Base-by-base conservation (phyloP, 2,888 invertebrate species). In the Scelioninae gen. 1 region DNA sequence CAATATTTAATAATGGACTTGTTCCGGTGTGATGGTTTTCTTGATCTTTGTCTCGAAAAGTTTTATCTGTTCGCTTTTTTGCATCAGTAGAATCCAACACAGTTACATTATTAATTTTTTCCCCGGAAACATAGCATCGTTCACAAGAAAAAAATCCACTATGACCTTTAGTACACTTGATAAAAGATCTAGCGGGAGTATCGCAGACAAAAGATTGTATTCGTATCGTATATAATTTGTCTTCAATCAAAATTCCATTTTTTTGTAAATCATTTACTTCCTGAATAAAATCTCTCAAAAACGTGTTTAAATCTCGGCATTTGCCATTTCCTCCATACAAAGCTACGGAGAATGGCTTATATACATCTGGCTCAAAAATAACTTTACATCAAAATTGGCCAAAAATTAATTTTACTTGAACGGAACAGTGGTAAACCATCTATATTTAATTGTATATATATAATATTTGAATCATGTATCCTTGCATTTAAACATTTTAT, bases 121-220 rank as follows among this genome's bases (percentile, higher is more conserved):
- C 15, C 31, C 85, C 85, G 23, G 55, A 23, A 16, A 83, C 62
- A 13, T 31, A 62, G 38, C 84, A 85, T 32, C 85, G 53, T 56
- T 85, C 83, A 43, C 85, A 87, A 11, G 84, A 63, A 69, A 72
- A 32, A 34, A 76, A 79, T 0, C 84, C 85, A 7, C 53, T 66
- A 53, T 86, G 85, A 4, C 85, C 80, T 75, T 84, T 82, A 11
- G 79, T 68, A 58, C 53, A 45, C 65, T 85, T 85, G 15, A 85
- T n/a, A 11, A 83, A 81, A 16, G 83, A 45, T 38, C 85, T 66
- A 9, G 82, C 84, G 0, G 81, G 85, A 9, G 77, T 77, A 13
- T 85, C 85, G n/a, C 58, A 34, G 6, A 58, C 40, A 40, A 58
- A 38, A 40, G 32, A 47, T 3, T 63, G 7, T 3, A 63, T 10